Evolutionary conservation across 1,140 invertebrate genomes (phyloP), one percentile per base, ranked within the genome.

Genomic region (Philopotamus ludificatus): DNA sequence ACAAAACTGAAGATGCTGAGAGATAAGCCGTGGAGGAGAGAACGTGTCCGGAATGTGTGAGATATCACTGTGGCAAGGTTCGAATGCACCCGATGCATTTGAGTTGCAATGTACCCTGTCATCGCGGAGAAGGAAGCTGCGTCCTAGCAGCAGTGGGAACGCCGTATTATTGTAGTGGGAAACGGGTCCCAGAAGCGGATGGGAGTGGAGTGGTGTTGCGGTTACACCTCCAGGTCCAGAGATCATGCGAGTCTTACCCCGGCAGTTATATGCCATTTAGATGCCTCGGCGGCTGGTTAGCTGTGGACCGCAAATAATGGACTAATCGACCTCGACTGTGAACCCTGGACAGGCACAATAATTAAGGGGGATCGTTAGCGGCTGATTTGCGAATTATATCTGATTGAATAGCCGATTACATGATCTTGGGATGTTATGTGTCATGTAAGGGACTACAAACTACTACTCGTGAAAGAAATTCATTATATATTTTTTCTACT

Each of bases 81-180:
- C 18, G 22, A 51, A 51, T 51, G 4, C 25, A 51, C 49, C 28
- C 28, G 49, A 20, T 34, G 28, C 28, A 34, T 34, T 34, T 7
- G 12, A 34, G 12, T 34, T 9, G 21, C 20, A 21, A 15, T 20
- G 3, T 20, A 25, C 7, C 18, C 25, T 20, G 49, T 25, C 25
- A 25, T 15, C 25, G 49, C n/a, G 49, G 49, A 51, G 21, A 15
- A 51, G 49, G 49, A 51, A 51, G 22, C 49, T 10, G 49, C n/a
- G 49, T 22, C 15, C n/a, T n/a, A n/a, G 16, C 49, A 51, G 49
- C 15, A 22, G 49, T 20, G 49, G n/a, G 22, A 21, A 22, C 12
- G 28, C 28, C 12, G 28, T 34, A 34, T 34, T 34, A 34, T 34
- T 34, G 28, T 34, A 34, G 12, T 34, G 28, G 28, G 28, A 34